These are phyloP conservation scores for Sanderia malayensis DNA, from an alignment of 30 jellyfish, hydroid and myxozoan species.

Conservation along the genomic window DNA sequence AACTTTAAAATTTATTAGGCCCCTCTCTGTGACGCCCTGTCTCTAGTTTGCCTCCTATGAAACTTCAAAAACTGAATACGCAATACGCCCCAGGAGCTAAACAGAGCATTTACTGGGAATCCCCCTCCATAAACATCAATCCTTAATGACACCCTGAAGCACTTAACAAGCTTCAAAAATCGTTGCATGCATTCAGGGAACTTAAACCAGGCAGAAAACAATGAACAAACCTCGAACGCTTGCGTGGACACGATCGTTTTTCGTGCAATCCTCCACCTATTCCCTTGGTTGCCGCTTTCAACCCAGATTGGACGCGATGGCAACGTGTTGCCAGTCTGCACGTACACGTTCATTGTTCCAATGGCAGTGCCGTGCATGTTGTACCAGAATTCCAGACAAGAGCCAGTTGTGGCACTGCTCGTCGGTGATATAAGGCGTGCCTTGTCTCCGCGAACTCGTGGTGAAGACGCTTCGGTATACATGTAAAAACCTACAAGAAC, in stretches of 20 bases:
- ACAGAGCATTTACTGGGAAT: too few relatives aligned
- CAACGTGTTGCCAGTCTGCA: slow-evolving; percentile 32
- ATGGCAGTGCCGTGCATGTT: slow-evolving; percentile 73
- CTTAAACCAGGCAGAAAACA: background rate
- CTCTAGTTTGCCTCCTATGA: too few relatives aligned
- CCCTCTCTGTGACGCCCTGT: too few relatives aligned
- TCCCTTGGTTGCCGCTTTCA: slow-evolving; percentile 85
- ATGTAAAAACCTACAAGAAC: slow-evolving; percentile 72
- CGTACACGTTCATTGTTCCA: slow-evolving; percentile 62
- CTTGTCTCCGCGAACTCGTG: slow-evolving; percentile 74
- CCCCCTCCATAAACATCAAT: too few relatives aligned
- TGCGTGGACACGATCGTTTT: slow-evolving; percentile 53
- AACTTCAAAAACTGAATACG: too few relatives aligned
- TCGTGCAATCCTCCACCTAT: slow-evolving; percentile 80
- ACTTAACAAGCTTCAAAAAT: too few relatives aligned
- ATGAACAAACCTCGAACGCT: slow-evolving; percentile 71
- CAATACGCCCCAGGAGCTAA: too few relatives aligned
- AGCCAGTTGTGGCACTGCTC: slow-evolving; percentile 62
- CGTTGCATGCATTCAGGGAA: too few relatives aligned
- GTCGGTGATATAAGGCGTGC: slow-evolving; percentile 85
- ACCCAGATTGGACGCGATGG: slow-evolving; percentile 79
- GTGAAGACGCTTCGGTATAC: slow-evolving; percentile 91
- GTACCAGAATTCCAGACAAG: slow-evolving; percentile 89
- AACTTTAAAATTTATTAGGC: too few relatives aligned
- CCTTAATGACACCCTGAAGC: too few relatives aligned